Evolutionary conservation across 2,797 vertebrate species (phyloP).

Genomic region (Acanthornis magna): DNA sequence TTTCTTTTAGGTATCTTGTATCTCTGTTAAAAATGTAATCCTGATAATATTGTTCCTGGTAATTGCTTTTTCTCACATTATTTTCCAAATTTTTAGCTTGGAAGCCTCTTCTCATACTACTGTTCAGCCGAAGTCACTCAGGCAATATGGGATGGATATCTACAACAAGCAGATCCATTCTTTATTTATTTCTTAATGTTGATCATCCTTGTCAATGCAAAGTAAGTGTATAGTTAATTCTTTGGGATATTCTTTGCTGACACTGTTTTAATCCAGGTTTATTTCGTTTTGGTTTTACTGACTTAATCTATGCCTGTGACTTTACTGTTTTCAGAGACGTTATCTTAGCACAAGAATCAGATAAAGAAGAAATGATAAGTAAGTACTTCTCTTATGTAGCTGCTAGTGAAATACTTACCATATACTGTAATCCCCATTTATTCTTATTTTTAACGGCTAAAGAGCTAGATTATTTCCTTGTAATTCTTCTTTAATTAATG

Average conservation of each 20-base stretch:
- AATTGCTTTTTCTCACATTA: slow-evolving; percentile 21
- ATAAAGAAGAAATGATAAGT: slow-evolving; percentile 92
- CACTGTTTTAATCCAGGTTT: neutral
- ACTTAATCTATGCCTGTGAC: slow-evolving; percentile 35
- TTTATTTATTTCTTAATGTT: slow-evolving; percentile 98
- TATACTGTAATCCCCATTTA: neutral
- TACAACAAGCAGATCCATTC: slow-evolving; percentile 95
- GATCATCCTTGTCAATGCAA: slow-evolving; percentile 98
- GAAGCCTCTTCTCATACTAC: slow-evolving; percentile 92
- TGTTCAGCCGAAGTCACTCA: slow-evolving; percentile 90
- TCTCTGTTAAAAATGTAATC: neutral
- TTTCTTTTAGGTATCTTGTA: neutral
- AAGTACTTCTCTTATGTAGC: slow-evolving; percentile 69
- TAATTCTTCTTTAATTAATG: neutral
- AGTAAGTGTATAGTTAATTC: slow-evolving; percentile 78
- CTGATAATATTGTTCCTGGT: neutral
- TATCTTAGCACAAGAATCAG: slow-evolving; percentile 85
- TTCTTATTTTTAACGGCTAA: neutral
- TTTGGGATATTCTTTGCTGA: neutral
- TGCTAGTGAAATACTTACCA: slow-evolving; percentile 27
- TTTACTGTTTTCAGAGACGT: slow-evolving; percentile 82
- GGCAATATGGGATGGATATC: slow-evolving; percentile 93
- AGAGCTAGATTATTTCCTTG: neutral
- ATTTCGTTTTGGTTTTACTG: slow-evolving; percentile 33
- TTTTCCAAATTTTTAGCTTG: slow-evolving; percentile 79